Percentiles rank a stretch among this genome's conserved stretches.
These are phyloP conservation scores for Muntiacus muntjak DNA, from an alignment of 2,113 vertebrate genomes.

Conservation along the genomic window DNA sequence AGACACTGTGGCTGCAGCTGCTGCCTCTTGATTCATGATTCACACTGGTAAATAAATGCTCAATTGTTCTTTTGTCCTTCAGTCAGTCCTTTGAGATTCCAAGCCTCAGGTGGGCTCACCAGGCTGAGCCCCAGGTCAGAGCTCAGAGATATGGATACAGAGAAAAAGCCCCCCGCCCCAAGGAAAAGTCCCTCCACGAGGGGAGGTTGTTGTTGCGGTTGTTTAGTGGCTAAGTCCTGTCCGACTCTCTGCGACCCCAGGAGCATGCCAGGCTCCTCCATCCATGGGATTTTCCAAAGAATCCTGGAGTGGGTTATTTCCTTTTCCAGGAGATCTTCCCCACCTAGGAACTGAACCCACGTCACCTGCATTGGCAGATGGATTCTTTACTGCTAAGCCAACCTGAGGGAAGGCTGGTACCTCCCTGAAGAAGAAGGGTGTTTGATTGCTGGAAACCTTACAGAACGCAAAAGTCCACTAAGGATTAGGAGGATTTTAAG, in stretches of 20 bases:
- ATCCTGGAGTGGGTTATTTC: not conserved
- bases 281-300: not conserved
- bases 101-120: not conserved
- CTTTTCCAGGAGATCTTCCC: not conserved
- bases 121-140: not conserved
- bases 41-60: not conserved
- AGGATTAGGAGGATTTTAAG: not conserved
- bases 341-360: not conserved
- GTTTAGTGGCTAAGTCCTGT: not conserved
- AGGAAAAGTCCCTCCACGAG: accelerated
- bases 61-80: not conserved
- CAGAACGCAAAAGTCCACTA: not conserved
- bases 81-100: not conserved
- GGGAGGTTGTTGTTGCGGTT: not conserved
- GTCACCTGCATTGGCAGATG: not conserved
- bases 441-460: not conserved
- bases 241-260: accelerated
- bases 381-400: not conserved
- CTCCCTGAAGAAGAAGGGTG: not conserved
- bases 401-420: accelerated
- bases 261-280: not conserved
- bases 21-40: not conserved
- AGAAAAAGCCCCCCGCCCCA: accelerated
- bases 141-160: not conserved
- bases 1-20: not conserved